Conservation (phyloP, 2,888 invertebrate genomes). For the Gymnoscelis rufifasciata region DNA sequence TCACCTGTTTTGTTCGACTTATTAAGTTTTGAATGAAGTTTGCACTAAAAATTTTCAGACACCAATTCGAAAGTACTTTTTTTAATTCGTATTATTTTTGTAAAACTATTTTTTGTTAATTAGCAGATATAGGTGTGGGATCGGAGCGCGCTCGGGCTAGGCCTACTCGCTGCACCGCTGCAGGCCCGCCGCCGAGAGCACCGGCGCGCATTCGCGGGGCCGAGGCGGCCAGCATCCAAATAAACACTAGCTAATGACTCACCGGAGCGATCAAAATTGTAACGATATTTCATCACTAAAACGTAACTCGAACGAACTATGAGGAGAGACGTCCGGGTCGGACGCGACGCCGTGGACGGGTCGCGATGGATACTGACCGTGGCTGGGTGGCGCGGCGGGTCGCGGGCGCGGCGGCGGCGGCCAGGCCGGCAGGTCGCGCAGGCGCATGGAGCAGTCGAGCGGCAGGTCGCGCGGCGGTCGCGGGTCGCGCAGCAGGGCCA, state of each 20-base stretch:
- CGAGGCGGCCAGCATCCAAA: too few relatives aligned
- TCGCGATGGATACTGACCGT: constrained; percentile 57
- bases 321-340: constrained; percentile 1
- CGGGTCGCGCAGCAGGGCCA: constrained; percentile 76
- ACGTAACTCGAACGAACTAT: background rate
- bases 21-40: too few relatives aligned
- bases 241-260: constrained; percentile 2
- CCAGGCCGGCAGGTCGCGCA: constrained; percentile 69
- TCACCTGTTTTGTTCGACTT: too few relatives aligned
- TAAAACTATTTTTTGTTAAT: too few relatives aligned
- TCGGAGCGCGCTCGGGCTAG: too few relatives aligned
- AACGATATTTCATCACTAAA: constrained; percentile 23
- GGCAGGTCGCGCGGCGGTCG: constrained; percentile 72
- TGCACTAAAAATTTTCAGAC: too few relatives aligned
- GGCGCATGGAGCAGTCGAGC: constrained; percentile 85
- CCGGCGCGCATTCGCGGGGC: too few relatives aligned
- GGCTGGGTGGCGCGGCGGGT: constrained; percentile 58
- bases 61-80: too few relatives aligned
- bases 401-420: constrained; percentile 65
- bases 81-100: too few relatives aligned
- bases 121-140: too few relatives aligned
- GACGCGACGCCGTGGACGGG: constrained; percentile 13
- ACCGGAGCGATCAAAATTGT: constrained; percentile 11
- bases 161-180: too few relatives aligned
- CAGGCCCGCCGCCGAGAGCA: too few relatives aligned